Evolutionary conservation across 2,797 vertebrate species (phyloP).

Genomic region (Leptodactylus fallax): DNA sequence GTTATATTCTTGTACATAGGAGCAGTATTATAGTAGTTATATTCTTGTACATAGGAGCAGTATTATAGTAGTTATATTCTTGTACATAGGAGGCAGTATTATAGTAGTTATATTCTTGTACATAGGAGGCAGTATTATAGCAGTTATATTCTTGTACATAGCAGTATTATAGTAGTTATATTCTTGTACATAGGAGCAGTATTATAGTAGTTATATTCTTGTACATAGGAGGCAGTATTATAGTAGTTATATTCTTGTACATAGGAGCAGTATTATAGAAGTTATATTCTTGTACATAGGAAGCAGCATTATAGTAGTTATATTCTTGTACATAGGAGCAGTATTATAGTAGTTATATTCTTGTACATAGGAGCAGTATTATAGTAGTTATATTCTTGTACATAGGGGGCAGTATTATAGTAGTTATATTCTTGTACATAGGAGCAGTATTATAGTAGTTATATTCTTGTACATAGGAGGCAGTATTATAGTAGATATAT

Average conservation of each 20-base stretch:
- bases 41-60: background rate
- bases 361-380: background rate
- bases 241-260: background rate
- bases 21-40: background rate
- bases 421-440: background rate
- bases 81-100: background rate
- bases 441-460: background rate
- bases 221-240: background rate
- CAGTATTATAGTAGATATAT: background rate
- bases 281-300: conserved; percentile 7
- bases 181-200: background rate
- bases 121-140: background rate
- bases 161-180: background rate
- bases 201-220: background rate
- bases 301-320: background rate
- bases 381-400: conserved; percentile 9
- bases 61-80: background rate
- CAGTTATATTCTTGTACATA: background rate
- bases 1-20: conserved; percentile 1
- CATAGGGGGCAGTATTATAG: background rate
- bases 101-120: background rate
- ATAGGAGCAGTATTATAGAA: background rate
- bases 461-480: background rate
- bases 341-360: conserved; percentile 4
- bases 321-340: background rate